phyloP scores from a whole-genome alignment of 2,888 invertebrate species.

The Strigamia crassipes region DNA sequence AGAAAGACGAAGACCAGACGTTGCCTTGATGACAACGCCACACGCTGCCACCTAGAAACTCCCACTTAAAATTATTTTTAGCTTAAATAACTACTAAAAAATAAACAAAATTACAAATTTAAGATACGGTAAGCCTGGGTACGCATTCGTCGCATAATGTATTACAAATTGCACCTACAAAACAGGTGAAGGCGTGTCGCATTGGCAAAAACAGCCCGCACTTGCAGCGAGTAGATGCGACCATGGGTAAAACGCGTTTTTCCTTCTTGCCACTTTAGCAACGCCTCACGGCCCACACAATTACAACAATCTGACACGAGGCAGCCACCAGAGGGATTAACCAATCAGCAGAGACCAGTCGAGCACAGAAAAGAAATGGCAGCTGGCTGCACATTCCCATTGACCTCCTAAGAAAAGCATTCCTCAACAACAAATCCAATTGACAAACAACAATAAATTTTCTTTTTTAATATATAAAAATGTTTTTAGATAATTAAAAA shows the following conservation, averaged over 20 bases:
- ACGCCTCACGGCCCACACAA: slow-evolving; percentile 40
- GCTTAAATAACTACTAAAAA: background rate
- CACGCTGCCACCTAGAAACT: background rate
- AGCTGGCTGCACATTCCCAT: background rate
- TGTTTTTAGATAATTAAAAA: background rate
- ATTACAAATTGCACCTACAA: background rate
- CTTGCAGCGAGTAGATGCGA: slow-evolving; percentile 2
- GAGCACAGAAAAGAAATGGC: slow-evolving; percentile 38
- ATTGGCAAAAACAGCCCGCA: background rate
- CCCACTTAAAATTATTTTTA: background rate
- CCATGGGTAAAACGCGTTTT: slow-evolving; percentile 35
- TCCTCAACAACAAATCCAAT: slow-evolving; percentile 12
- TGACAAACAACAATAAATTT: background rate
- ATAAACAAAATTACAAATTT: background rate
- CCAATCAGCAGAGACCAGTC: slow-evolving; percentile 32
- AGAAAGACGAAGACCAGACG: background rate
- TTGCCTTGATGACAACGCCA: background rate
- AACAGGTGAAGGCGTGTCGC: slow-evolving; percentile 22
- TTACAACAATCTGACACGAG: slow-evolving; percentile 42
- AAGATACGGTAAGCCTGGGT: background rate
- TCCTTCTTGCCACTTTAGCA: slow-evolving; percentile 38
- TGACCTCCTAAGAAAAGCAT: background rate
- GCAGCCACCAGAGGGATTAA: slow-evolving; percentile 40
- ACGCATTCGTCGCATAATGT: background rate
- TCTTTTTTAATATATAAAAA: background rate